phyloP scores from a whole-genome alignment of 2,113 vertebrate species.

The Thamnophis sirtalis region DNA sequence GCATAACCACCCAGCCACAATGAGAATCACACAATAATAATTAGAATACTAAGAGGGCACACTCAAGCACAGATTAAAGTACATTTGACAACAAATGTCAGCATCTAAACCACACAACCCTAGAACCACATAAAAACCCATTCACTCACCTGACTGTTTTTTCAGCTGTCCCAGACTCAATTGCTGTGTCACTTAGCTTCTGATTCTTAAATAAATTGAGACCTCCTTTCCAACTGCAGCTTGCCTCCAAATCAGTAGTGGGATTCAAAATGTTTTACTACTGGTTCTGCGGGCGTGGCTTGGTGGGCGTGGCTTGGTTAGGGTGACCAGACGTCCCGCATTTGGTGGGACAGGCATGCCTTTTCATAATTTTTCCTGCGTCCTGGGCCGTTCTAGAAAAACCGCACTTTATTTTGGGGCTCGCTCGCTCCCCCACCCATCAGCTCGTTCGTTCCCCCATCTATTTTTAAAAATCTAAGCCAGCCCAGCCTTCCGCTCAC shows the following conservation, averaged over 20 bases:
- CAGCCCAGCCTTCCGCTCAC: too few relatives aligned
- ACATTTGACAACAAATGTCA: not conserved
- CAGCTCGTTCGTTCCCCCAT: too few relatives aligned
- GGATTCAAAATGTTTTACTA: too few relatives aligned
- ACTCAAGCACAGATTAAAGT: not conserved
- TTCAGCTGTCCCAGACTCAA: not conserved
- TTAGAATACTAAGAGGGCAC: not conserved
- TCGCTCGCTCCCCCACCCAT: too few relatives aligned
- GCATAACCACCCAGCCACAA: not conserved
- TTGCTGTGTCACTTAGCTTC: not conserved
- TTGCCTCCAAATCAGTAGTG: not conserved
- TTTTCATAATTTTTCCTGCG: too few relatives aligned
- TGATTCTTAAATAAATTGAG: not conserved
- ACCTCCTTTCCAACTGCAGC: not conserved
- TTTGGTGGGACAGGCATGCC: too few relatives aligned
- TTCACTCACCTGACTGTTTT: not conserved
- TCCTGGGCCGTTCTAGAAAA: too few relatives aligned
- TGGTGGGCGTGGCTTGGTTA: too few relatives aligned
- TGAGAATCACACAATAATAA: not conserved
- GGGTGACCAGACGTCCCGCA: too few relatives aligned
- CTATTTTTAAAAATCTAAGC: too few relatives aligned
- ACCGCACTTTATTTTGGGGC: too few relatives aligned
- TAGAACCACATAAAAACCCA: not conserved
- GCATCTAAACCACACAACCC: not conserved
- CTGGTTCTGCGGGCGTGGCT: too few relatives aligned